Evolutionary conservation across 2,888 invertebrate species (phyloP).

Genomic region (Amiota minor): DNA sequence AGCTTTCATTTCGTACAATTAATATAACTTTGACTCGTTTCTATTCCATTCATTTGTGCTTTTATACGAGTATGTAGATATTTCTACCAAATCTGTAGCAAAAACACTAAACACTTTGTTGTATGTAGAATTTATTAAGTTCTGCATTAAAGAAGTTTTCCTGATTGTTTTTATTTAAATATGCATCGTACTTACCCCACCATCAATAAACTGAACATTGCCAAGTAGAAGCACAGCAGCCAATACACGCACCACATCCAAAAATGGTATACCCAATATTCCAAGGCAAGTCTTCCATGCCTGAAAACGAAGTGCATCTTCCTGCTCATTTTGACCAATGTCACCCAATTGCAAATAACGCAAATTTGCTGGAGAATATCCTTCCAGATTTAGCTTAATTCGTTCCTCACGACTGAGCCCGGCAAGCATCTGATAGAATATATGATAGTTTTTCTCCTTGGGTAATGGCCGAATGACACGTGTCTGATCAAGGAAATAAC

Average conservation of each 20-base stretch:
- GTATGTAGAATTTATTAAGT: no score
- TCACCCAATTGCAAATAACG: constrained; percentile 86
- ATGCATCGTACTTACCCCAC: constrained; percentile 73
- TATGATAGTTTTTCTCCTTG: constrained; percentile 95
- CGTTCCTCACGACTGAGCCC: constrained; percentile 90
- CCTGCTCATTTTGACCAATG: constrained; percentile 81
- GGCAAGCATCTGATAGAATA: constrained; percentile 96
- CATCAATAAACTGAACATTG: constrained; percentile 91
- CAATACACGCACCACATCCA: constrained; percentile 93
- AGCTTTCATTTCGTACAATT: no score
- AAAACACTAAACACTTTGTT: no score
- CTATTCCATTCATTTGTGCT: background rate
- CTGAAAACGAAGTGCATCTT: constrained; percentile 85
- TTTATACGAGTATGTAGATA: background rate
- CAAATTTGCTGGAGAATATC: constrained; percentile 86
- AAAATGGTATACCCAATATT: constrained; percentile 92
- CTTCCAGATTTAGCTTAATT: constrained; percentile 89
- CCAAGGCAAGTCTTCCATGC: constrained; percentile 94
- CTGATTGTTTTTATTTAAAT: no score
- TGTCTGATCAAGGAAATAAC: constrained; percentile 95
- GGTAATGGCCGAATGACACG: constrained; percentile 89
- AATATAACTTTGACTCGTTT: no score
- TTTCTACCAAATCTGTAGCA: background rate
- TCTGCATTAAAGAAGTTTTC: no score
- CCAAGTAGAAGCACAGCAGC: constrained; percentile 93